These are phyloP conservation scores for Drosophila fulvimacula DNA, from an alignment of 2,888 invertebrate species.

Conservation along the genomic window DNA sequence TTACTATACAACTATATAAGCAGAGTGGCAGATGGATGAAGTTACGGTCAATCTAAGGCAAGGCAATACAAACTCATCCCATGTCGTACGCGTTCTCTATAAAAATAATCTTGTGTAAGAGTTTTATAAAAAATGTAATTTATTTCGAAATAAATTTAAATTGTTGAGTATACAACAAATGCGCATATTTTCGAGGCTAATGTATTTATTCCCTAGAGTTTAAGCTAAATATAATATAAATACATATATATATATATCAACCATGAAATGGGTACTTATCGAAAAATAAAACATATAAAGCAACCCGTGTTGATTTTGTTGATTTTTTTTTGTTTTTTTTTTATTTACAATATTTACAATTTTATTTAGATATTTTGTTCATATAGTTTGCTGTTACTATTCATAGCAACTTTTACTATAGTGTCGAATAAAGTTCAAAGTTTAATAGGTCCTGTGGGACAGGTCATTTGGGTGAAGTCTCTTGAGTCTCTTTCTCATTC, in stretches of 20 bases:
- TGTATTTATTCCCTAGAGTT: not conserved
- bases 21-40: constrained; percentile 17
- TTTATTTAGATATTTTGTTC: no score
- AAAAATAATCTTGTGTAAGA: constrained; percentile 69
- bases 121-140: constrained; percentile 76
- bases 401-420: no score
- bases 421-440: no score
- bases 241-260: not conserved
- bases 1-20: constrained; percentile 44
- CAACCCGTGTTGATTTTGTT: no score
- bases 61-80: constrained; percentile 33
- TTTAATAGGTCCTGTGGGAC: no score
- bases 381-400: no score
- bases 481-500: no score
- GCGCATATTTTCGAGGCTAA: not conserved
- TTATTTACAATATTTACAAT: no score
- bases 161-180: constrained; percentile 61
- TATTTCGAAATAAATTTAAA: constrained; percentile 77
- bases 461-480: no score
- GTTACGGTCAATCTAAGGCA: constrained; percentile 18
- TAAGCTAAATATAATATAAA: not conserved
- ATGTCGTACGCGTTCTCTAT: constrained; percentile 51
- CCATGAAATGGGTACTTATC: not conserved
- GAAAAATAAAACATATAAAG: constrained; percentile 5
- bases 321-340: no score